Base-by-base conservation (phyloP, 2,113 vertebrate genomes). In the Dendrocopos noguchii region DNA sequence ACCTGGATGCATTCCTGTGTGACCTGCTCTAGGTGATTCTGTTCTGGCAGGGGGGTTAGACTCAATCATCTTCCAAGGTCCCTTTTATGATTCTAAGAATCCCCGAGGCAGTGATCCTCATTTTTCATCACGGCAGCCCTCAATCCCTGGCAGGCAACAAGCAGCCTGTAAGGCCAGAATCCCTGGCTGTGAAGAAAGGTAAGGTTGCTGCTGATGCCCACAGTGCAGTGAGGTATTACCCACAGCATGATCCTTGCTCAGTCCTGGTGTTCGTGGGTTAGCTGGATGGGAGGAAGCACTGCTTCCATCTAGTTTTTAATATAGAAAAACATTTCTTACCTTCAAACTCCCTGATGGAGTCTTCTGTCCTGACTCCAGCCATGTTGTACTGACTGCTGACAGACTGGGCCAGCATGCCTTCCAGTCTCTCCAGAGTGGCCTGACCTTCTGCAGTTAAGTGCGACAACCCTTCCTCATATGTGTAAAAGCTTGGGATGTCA, bases 401-500 rank as follows among this genome's bases (percentile, higher is more conserved):
- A 0, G 99, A 99, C 88, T 99, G 97, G 73, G 99, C 98, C 67
- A 99, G 90, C 99, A 99, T 99, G 63, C 99, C 99, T 95, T 99
- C 99, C 88, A 99, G 95, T 77, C 99, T 96, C 96, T 99, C 98
- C 98, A 99, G 87, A 0, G 99, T 99, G 89, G 99, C 99, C 90
- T 99, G 99, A 29, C 99, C 99, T 96, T 99, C 99, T 12, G 97
- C 94, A 0, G 99, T 99, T 91, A 99, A 97, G 25, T 98, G 97
- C 0, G 99, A 99, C 93, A 99, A 94, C 60, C 99, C 99, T 97
- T 99, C 99, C 31, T 99, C 99, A 2, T 99, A 99, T 5, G 99
- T 99, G 95, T 98, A 99, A 96, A 99, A 99, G 29, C 98, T 98
- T 0, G 99, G 98, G 87, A 99, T 92, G 88, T 99, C 98, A 0